Base-by-base conservation (phyloP, 2,888 invertebrate genomes). In the Cephus nigrinus region DNA sequence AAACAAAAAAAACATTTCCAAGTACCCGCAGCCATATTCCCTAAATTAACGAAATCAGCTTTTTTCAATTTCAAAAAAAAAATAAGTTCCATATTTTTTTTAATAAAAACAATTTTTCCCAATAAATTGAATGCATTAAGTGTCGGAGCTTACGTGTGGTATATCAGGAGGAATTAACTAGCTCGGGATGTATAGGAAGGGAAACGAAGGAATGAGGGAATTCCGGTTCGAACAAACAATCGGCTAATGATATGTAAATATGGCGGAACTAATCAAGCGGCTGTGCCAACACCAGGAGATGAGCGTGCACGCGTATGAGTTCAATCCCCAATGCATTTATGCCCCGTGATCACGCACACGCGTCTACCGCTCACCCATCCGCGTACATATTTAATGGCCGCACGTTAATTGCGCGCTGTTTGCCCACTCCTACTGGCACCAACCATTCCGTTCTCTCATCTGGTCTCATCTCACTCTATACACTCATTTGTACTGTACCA, bases 161-260 rank as follows among this genome's bases (percentile, higher is more conserved):
- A 15, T 40, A 40, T 15, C 40, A 40, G 15, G 15, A 40, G 40
- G 40, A 40, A 40, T 40, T 40, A 40, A 40, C 40, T 40, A 40
- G 40, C 15, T 15, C 15, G 15, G 15, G 40, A 5, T 15, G 40
- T 40, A 15, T 40, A 15, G 15, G 40, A 40, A 40, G 40, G 40
- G 75, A 75, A 36, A 74, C 76, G 80, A 80, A 82, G 85, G 83
- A 83, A 83, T 79, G 83, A 77, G 81, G 84, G 84, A 89, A 88
- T 87, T 87, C 84, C 85, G 84, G 87, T 84, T 88, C 86, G 87
- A 85, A 87, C 88, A 90, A 90, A 90, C 90, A 90, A 88, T 90
- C 86, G 86, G 86, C 90, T 91, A 90, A 91, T 90, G 90, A 91
- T 90, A 90, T 90, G 90, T 90, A 90, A 90, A 91, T 90, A 91